Conservation (phyloP, 2,113 vertebrate genomes). For the Cygnus buccinator region DNA sequence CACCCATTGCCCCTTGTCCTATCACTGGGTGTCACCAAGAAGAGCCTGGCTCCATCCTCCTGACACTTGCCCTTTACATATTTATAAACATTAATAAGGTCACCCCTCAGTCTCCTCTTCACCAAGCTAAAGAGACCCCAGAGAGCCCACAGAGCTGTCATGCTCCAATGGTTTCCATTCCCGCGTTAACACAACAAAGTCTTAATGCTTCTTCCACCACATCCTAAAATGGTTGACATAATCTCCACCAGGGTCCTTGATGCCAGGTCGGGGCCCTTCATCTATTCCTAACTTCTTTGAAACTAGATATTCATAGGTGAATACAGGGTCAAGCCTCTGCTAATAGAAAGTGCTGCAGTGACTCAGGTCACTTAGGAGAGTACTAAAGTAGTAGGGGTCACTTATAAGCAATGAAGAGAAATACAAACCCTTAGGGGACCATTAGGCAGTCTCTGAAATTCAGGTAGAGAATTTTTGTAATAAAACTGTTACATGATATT, state of each 20-base stretch:
- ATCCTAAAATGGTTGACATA: not conserved
- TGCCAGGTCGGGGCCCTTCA: not conserved
- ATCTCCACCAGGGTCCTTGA: not conserved
- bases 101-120: too few species aligned
- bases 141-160: not conserved
- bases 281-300: not conserved
- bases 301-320: not conserved
- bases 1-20: too few species aligned
- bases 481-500: not conserved
- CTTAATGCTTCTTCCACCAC: not conserved
- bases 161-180: not conserved
- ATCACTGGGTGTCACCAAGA: too few species aligned
- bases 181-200: not conserved
- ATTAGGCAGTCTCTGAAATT: not conserved
- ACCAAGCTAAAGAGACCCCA: too few species aligned
- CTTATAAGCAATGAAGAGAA: not conserved
- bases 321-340: not conserved
- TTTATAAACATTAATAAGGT: too few species aligned
- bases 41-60: too few species aligned
- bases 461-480: not conserved
- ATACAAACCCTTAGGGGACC: not conserved
- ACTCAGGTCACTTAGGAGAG: not conserved
- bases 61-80: too few species aligned
- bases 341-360: not conserved
- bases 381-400: not conserved